Evolutionary conservation across 2,797 vertebrate genomes (phyloP).

Genomic region (Pelobates cultripes): DNA sequence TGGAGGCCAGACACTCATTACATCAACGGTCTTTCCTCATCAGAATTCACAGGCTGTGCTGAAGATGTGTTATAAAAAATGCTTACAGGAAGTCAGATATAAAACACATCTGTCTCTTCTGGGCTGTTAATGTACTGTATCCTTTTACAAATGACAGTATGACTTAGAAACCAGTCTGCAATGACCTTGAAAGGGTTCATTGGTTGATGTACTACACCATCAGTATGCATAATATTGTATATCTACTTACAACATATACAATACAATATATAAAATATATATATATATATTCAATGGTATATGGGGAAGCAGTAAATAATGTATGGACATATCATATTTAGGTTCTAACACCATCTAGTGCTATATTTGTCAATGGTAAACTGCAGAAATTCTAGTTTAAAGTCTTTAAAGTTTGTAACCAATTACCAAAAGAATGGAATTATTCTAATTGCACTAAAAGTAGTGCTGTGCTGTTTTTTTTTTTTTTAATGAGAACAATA

Average conservation of each 20-base stretch:
- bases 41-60: constrained; percentile 38
- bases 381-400: too few species aligned
- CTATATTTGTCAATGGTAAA: too few species aligned
- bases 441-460: too few species aligned
- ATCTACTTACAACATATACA: too few species aligned
- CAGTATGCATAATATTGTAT: constrained; percentile 4
- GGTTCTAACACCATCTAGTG: too few species aligned
- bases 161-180: constrained; percentile 24
- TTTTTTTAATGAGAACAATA: too few species aligned
- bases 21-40: constrained; percentile 37
- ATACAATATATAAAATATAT: neutral
- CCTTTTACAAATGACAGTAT: constrained; percentile 31
- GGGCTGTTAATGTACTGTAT: constrained; percentile 20
- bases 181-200: constrained; percentile 35
- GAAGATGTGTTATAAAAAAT: constrained; percentile 49
- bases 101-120: constrained; percentile 43
- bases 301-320: too few species aligned
- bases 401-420: too few species aligned
- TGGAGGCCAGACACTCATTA: constrained; percentile 4
- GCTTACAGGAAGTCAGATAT: constrained; percentile 50
- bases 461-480: too few species aligned
- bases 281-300: neutral
- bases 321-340: too few species aligned
- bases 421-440: too few species aligned
- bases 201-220: constrained; percentile 13